A percentile compares a stretch with the other conserved stretches of the same genome.
phyloP scores from a whole-genome alignment of 2,113 vertebrate genomes.

The Leucopternis melanops region DNA sequence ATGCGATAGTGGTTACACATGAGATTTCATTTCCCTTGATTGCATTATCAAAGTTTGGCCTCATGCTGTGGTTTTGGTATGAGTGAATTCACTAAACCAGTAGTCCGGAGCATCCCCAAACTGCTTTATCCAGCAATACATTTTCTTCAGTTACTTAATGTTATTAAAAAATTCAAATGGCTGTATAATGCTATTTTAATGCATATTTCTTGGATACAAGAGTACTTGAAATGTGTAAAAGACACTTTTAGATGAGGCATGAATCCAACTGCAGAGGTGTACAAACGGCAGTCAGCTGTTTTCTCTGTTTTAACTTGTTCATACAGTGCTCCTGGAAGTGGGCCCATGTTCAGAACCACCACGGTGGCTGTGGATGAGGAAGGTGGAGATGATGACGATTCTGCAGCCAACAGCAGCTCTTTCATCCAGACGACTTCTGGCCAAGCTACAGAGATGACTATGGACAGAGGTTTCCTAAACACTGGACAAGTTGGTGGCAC shows the following conservation, averaged over 20 bases:
- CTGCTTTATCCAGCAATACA: not conserved
- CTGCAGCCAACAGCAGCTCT: constrained; percentile 50
- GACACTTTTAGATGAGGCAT: not conserved
- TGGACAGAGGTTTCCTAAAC: constrained; percentile 65
- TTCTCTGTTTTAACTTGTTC: not conserved
- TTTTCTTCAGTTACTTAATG: not conserved
- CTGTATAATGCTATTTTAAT: not conserved
- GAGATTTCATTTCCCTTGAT: not conserved
- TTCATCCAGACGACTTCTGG: constrained; percentile 17
- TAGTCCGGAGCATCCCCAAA: not conserved
- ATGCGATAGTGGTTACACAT: not conserved
- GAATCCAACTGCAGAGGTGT: not conserved
- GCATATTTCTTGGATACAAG: not conserved
- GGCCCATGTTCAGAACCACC: constrained; percentile 97
- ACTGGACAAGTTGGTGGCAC: constrained; percentile 35
- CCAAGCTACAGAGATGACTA: constrained; percentile 27
- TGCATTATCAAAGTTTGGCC: not conserved
- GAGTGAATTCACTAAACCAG: not conserved
- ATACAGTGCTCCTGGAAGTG: constrained; percentile 88
- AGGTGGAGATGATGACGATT: constrained; percentile 77
- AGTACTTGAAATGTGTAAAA: not conserved
- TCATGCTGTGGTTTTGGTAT: not conserved
- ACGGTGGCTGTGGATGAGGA: constrained; percentile 93
- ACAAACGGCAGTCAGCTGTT: not conserved
- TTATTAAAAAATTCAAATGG: not conserved